Conservation (phyloP, 1,140 invertebrate species). For the Aphaenogaster rudis region DNA sequence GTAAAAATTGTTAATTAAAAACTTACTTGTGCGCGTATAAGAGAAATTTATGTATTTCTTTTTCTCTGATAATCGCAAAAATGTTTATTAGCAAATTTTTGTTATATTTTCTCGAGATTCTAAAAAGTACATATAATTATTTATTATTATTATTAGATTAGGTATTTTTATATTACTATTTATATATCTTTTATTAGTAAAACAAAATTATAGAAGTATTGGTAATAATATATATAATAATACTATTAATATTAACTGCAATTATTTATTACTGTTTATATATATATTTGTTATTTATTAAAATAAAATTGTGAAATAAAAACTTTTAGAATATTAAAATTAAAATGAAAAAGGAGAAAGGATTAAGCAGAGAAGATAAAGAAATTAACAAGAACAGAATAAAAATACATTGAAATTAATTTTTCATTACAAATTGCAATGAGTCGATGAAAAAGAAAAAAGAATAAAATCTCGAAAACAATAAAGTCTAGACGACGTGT, state of each 20-base stretch:
- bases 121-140: not conserved
- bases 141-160: not conserved
- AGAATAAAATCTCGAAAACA: not conserved
- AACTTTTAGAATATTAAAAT: not conserved
- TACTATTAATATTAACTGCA: not conserved
- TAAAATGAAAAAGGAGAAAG: not conserved
- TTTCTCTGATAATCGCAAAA: not conserved
- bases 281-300: not conserved
- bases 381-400: not conserved
- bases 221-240: not conserved
- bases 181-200: not conserved
- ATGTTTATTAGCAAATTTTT: not conserved
- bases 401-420: constrained; percentile 17
- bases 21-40: not conserved
- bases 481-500: not conserved
- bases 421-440: not conserved
- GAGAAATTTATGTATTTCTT: not conserved
- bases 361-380: not conserved
- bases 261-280: not conserved
- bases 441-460: not conserved
- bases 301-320: not conserved
- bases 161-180: not conserved
- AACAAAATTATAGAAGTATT: not conserved
- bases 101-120: not conserved
- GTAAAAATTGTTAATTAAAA: not conserved